Percentiles rank a stretch among this genome's conserved stretches.
These are phyloP conservation scores for Pogonophryne albipinna DNA, from an alignment of 2,797 vertebrate species.

Conservation along the genomic window DNA sequence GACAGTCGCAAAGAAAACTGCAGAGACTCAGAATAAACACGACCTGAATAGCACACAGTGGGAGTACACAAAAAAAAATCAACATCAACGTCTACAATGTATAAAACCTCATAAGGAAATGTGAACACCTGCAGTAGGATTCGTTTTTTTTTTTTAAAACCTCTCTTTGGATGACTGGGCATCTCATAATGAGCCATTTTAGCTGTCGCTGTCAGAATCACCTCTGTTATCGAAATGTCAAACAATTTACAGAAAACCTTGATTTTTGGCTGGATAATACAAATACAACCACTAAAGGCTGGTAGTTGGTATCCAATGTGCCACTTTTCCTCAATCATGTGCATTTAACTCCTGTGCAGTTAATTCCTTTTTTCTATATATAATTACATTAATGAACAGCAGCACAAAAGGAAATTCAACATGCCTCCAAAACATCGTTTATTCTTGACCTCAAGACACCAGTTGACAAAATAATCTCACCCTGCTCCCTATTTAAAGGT, in stretches of 20 bases:
- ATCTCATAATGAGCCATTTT: constrained; percentile 26
- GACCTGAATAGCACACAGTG: constrained; percentile 54
- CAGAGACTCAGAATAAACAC: constrained; percentile 59
- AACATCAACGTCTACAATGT: constrained; percentile 18
- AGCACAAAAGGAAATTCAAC: background rate
- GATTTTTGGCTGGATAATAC: background rate
- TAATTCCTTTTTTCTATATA: background rate
- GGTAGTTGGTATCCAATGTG: background rate
- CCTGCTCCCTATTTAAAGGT: background rate
- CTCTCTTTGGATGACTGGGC: constrained; percentile 24
- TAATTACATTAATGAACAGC: background rate
- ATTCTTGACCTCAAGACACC: background rate
- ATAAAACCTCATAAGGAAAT: constrained; percentile 42
- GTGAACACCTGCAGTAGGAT: constrained; percentile 43
- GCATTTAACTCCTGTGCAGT: background rate
- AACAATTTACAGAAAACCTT: background rate
- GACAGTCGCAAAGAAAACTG: constrained; percentile 58
- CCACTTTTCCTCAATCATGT: background rate
- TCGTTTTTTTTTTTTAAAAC: background rate
- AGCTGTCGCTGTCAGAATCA: constrained; percentile 1
- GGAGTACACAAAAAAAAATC: constrained; percentile 34
- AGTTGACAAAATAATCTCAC: background rate
- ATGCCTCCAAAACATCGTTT: background rate
- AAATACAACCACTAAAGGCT: background rate
- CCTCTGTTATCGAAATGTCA: constrained; percentile 24